These are phyloP conservation scores for Carcharodon carcharias DNA, from an alignment of 2,797 vertebrate species.

Conservation along the genomic window DNA sequence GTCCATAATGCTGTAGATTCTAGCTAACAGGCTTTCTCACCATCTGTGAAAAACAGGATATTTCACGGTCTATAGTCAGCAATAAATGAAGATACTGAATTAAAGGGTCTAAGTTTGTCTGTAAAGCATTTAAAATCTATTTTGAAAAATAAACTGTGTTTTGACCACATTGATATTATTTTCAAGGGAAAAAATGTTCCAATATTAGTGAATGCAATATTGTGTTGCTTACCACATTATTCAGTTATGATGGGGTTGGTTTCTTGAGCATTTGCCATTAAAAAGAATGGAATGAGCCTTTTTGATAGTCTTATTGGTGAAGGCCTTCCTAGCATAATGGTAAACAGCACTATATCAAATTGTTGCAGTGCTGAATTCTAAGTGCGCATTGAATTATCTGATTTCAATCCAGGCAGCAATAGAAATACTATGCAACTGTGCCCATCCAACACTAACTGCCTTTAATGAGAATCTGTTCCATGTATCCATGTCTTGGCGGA, in stretches of 20 bases:
- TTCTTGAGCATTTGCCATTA: background rate
- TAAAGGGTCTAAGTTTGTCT: background rate
- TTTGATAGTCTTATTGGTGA: background rate
- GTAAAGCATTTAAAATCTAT: background rate
- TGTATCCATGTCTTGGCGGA: background rate
- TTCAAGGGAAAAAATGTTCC: background rate
- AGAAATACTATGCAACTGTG: background rate
- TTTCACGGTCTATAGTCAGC: background rate
- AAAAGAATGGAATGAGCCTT: background rate
- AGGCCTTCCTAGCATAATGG: background rate
- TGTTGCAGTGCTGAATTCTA: background rate
- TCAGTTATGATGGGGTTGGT: background rate
- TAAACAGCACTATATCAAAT: background rate
- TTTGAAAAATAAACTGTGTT: background rate
- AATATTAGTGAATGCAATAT: background rate
- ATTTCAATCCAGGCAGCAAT: background rate
- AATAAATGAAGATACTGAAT: slow-evolving; percentile 9
- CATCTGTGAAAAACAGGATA: background rate
- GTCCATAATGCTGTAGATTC: background rate
- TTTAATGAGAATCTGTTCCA: background rate
- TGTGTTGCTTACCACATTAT: background rate
- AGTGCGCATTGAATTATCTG: background rate
- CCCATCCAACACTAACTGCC: background rate
- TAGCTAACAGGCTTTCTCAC: background rate
- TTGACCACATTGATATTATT: background rate